Base-by-base conservation (phyloP, 2,888 invertebrate species). In the Meteorus cinctellus region DNA sequence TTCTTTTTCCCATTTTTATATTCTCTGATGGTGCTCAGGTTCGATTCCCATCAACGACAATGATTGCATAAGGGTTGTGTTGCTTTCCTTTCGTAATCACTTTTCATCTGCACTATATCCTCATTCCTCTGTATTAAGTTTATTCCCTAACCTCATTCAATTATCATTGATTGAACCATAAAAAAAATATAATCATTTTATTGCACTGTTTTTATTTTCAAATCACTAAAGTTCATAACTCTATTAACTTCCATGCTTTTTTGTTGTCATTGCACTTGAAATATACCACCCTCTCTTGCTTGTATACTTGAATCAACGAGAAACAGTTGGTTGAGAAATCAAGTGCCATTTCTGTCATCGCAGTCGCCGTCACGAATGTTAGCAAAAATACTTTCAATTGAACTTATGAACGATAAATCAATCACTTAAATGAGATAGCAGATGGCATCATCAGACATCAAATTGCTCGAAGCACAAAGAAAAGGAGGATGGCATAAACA, bases 371-470 rank as follows among this genome's bases (percentile, higher is more conserved):
- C 19, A 24, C 55, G 6, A 19, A 55, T 10, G n/a, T 19, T n/a
- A 55, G 19, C 8, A 55, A 19, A 55, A 19, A 55, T 24, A 55
- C 19, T 55, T 55, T 55, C 55, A 55, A 55, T 55, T 55, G 19
- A 55, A 55, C 55, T 55, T 19, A 55, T 55, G 19, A 55, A 55
- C 55, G 55, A 55, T 55, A 55, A 55, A 55, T 55, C 55, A 55
- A 55, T 55, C 55, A 55, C 24, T 55, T 5, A 19, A 19, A 19
- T 55, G 24, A 19, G 55, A 55, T 55, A 19, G 55, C 55, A 55
- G 55, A 55, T 55, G 55, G 55, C 55, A 55, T 72, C 71, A 60
- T 55, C 55, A 55, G 55, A 55, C 55, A 55, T 55, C 62, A 72
- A 71, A 71, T 29, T 19, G 19, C 55, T 8, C n/a, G 19, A 55